Base-by-base conservation (phyloP, 2,888 invertebrate genomes). In the Cephus sareptanus region DNA sequence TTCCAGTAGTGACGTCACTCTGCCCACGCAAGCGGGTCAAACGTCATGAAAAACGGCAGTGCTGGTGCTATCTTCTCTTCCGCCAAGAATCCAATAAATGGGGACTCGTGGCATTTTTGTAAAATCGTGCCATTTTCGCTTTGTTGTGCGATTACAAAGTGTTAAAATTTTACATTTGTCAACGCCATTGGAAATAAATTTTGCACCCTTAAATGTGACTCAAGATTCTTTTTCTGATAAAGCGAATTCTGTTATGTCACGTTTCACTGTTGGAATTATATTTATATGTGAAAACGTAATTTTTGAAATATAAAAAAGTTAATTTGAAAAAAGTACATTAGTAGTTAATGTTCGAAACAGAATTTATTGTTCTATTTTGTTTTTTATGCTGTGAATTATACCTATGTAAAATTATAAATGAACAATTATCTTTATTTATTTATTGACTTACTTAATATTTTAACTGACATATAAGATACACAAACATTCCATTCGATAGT, bases 1-100 rank as follows among this genome's bases (percentile, higher is more conserved):
- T 86, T 85, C 83, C 82, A 81, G 81, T 80, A 69, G 81, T 88
- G 88, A 89, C 89, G 89, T 88, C 88, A 88, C 81, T 37, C 71
- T 80, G 81, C 82, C 82, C 85, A 82, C 81, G 81, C 81, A 88
- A 89, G 79, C 86, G 84, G 87, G 88, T 87, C 87, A 84, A 85
- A 87, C 85, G 84, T 85, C 84, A 86, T 84, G 83, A 87, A 83
- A 86, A 71, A 87, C 23, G 23, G 56, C 23, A 23, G 15, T 23
- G 56, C 9, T 23, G 9, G 9, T 56, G 56, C 56, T 23, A 56
- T 23, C 9, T 56, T 23, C 56, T 56, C 2, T 56, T 56, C 23
- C 9, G 9, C 23, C 56, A 23, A 56, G 56, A 56, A 56, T 23
- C 2, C 2, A 56, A 9, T 56, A 56, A 56, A 23, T 56, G 23